A percentile compares a stretch with the other conserved stretches of the same genome.
Conservation (phyloP, 2,888 invertebrate species). For the Synergus japonicus region DNA sequence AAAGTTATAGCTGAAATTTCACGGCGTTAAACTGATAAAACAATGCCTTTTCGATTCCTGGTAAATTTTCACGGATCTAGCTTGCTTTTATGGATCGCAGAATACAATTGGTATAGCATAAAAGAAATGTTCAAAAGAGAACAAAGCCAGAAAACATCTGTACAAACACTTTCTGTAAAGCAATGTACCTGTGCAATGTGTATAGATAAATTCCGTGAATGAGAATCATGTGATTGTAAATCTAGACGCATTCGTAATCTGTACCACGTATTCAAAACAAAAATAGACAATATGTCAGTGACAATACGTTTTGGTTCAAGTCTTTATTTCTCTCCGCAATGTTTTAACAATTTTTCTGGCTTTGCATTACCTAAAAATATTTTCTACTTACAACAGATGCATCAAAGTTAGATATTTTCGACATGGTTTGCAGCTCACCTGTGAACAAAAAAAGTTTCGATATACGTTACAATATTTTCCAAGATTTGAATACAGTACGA, state of each 20-base stretch:
- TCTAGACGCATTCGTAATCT: conserved; percentile 17
- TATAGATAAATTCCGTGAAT: conserved; percentile 3
- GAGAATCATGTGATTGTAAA: conserved; percentile 9
- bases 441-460: neutral
- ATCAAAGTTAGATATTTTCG: neutral
- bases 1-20: neutral
- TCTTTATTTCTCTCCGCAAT: neutral
- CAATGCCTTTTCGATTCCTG: conserved; percentile 22
- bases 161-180: conserved; percentile 34
- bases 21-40: neutral
- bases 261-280: neutral
- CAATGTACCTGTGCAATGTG: conserved; percentile 1
- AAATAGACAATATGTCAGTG: neutral
- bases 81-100: conserved; percentile 16
- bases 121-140: conserved; percentile 19
- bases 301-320: neutral
- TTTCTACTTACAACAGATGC: neutral
- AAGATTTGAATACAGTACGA: neutral
- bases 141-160: conserved; percentile 32
- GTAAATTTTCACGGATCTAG: conserved; percentile 22
- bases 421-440: neutral
- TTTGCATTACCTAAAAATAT: no score
- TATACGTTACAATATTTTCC: neutral
- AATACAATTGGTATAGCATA: conserved; percentile 23
- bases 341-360: no score